A percentile compares a stretch with the other conserved stretches of the same genome.
Evolutionary conservation across 53 echinoderm and acorn worm genomes (phyloP).

Genomic region (Pentamera pediparva): DNA sequence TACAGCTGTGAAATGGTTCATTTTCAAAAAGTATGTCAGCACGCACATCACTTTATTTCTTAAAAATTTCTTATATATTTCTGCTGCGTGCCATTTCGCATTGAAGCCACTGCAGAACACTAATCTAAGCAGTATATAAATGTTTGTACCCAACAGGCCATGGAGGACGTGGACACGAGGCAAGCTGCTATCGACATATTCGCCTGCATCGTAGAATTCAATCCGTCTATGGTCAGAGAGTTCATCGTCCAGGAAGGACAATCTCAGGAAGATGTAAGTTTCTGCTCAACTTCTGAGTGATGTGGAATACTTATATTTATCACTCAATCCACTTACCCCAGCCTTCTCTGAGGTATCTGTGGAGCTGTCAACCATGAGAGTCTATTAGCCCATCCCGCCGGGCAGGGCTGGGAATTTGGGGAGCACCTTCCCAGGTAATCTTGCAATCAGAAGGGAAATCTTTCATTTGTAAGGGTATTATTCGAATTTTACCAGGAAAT

Average conservation of each 20-base stretch:
- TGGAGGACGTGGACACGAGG: slow-evolving; percentile 87
- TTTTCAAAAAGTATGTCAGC: not conserved
- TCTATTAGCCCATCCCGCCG: too few relatives aligned
- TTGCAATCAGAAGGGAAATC: too few relatives aligned
- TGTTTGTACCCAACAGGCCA: slow-evolving; percentile 42
- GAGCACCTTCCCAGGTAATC: too few relatives aligned
- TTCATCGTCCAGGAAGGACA: slow-evolving; percentile 90
- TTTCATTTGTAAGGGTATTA: too few relatives aligned
- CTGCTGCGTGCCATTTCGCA: not conserved
- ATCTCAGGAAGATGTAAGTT: slow-evolving; percentile 90
- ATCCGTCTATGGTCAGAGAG: slow-evolving; percentile 90
- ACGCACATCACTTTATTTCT: not conserved
- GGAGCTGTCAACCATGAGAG: too few relatives aligned
- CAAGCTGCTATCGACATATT: slow-evolving; percentile 98
- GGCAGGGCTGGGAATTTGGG: too few relatives aligned
- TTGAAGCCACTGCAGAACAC: not conserved
- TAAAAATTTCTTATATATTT: not conserved
- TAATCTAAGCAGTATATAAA: too few relatives aligned
- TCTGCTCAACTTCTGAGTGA: too few relatives aligned
- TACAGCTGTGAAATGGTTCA: too few relatives aligned
- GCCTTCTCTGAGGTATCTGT: not conserved
- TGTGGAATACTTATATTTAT: not conserved
- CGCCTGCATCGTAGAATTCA: slow-evolving; percentile 91
- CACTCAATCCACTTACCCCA: not conserved
- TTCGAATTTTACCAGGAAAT: too few relatives aligned